Base-by-base conservation (phyloP, 2,113 vertebrate species). In the Syngnathoides biaculeatus region DNA sequence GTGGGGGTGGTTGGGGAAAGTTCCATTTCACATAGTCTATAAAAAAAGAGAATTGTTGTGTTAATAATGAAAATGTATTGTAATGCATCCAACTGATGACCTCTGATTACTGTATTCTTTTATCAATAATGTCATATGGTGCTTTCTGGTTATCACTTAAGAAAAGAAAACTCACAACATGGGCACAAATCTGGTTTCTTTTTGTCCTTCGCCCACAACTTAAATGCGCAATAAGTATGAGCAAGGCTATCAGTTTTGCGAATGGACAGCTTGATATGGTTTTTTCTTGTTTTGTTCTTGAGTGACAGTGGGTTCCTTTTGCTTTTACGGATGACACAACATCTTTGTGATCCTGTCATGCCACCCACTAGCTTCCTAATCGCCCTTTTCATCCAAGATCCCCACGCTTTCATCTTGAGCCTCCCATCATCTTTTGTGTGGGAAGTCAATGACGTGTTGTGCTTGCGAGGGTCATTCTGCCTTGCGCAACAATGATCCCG, bases 401-500 rank as follows among this genome's bases (percentile, higher is more conserved):
- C 15, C 3, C 5, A 64, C 0, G 20, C 39, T 55, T 63, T 68
- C 55, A 55, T 12, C 64, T 70, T 64, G 30, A 72, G 38, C 57
- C 30, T 9, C 58, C 56, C 60, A 9, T 64, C 3, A 58, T 65
- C 68, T 79, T 12, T 81, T 81, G 65, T 87, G 58, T 40, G 14
- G 20, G 24, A n/a, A 42, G 59, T 75, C 71, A 69, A 62, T 68
- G 11, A 73, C 53, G 55, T 55, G 48, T 69, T 59, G 50, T 56
- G 20, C 68, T 69, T 65, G 64, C 27, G 60, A 71, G 53, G 15
- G 64, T 81, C 70, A 77, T 79, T 83, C 73, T 17, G 59, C 38
- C 60, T 13, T 9, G 17, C 35, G 39, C 35, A 65, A 65, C 50
- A 26, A 15, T 58, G 43, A 7, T 38, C 50, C 42, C 65, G 45